phyloP scores from a whole-genome alignment of 2,888 invertebrate genomes.

The Cepaea hortensis region DNA sequence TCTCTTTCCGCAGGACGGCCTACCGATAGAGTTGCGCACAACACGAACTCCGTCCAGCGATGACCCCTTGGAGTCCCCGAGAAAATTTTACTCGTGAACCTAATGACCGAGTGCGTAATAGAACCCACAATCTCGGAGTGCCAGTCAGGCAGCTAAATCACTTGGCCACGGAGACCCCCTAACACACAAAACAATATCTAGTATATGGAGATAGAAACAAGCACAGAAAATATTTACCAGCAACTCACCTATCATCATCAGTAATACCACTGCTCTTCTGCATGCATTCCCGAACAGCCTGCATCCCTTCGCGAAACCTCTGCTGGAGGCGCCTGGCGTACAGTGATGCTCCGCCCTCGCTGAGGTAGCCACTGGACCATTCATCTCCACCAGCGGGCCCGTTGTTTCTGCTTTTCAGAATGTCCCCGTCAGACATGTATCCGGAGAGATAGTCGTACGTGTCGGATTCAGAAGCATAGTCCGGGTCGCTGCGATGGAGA shows the following conservation, averaged over 20 bases:
- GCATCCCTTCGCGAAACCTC: constrained; percentile 77
- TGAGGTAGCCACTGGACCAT: constrained; percentile 91
- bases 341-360: constrained; percentile 85
- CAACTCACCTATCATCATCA: constrained; percentile 75
- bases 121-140: too few species aligned
- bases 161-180: too few species aligned
- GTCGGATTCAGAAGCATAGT: constrained; percentile 43
- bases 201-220: too few species aligned
- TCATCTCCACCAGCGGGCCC: constrained; percentile 80
- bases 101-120: too few species aligned
- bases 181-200: background rate
- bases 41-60: too few species aligned
- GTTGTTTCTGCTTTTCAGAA: constrained; percentile 78
- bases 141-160: too few species aligned
- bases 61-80: too few species aligned
- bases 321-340: constrained; percentile 78
- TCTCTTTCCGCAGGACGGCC: too few species aligned
- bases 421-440: constrained; percentile 95
- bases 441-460: constrained; percentile 78
- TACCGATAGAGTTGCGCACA: too few species aligned
- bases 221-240: too few species aligned
- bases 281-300: constrained; percentile 77
- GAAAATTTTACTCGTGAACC: too few species aligned
- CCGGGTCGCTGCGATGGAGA: constrained; percentile 15
- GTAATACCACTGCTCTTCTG: constrained; percentile 71